Evolutionary conservation across 2,113 vertebrate genomes (phyloP).

Genomic region (Seriola rivoliana): DNA sequence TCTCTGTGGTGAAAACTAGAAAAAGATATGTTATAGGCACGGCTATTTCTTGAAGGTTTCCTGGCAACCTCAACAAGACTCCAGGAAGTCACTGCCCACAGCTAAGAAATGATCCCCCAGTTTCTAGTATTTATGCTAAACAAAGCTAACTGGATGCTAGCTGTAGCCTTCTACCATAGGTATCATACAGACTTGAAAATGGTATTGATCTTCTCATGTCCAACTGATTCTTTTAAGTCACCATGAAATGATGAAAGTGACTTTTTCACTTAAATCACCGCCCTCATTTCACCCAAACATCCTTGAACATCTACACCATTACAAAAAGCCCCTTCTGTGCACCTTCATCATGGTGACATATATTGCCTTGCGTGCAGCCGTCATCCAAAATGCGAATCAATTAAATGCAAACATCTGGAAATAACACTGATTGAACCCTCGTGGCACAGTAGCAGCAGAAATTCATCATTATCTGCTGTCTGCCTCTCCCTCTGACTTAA

Average conservation of each 20-base stretch:
- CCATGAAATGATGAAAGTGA: not conserved
- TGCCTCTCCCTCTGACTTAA: conserved; percentile 23
- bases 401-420: conserved; percentile 33
- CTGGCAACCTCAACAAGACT: not conserved
- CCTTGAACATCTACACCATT: too few relatives aligned
- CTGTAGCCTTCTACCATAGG: not conserved
- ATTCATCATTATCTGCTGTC: conserved; percentile 20
- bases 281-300: not conserved
- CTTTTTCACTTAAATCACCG: not conserved
- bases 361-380: not conserved
- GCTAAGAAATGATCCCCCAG: too few relatives aligned
- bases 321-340: not conserved
- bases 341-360: not conserved
- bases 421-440: not conserved
- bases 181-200: not conserved
- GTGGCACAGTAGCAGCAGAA: conserved; percentile 16
- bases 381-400: not conserved
- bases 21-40: not conserved
- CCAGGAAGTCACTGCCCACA: not conserved
- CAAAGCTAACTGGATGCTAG: not conserved
- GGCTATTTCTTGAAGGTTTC: not conserved
- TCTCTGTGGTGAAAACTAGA: conserved; percentile 13
- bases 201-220: too few relatives aligned
- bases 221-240: not conserved
- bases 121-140: too few relatives aligned